Base-by-base conservation (phyloP, 2,113 vertebrate genomes). In the Empidonax alnorum region DNA sequence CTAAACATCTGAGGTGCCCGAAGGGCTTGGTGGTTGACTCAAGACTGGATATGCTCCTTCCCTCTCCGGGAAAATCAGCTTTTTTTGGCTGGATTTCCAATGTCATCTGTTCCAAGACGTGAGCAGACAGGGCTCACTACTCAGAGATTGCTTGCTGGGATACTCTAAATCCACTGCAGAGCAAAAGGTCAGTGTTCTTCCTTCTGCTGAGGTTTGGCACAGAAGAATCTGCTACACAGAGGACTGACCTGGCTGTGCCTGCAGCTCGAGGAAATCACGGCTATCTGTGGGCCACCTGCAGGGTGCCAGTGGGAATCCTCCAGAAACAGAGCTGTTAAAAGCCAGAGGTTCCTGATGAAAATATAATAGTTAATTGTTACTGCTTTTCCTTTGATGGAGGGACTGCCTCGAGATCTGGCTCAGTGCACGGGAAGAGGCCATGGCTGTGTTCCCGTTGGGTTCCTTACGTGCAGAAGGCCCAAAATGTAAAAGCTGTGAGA, bases 251-350 rank as follows among this genome's bases (percentile, higher is more conserved):
- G 47, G 24, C 41, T 89, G 47, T 53, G 46, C 22, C 31, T 35
- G 59, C 49, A 68, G 58, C 81, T 59, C 0, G 0, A 42, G 81
- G 47, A 76, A 63, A 76, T 62, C 42, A 19, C 0, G 0, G 27
- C n/a, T 76, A 6, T 23, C 19, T 41, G 24, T 10, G 66, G 41
- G 37, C 22, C 72, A 30, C 66, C n/a, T 49, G 4, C 25, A 31
- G 39, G 41, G 62, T 44, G 22, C 37, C 24, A 44, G 42, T 37
- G 24, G 47, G 68, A 75, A 72, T 80, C 72, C 58, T 89, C 16
- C 16, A 58, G 80, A 33, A 79, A 12, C 24, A 44, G 46, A 68
- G 27, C 18, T 79, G 33, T 10, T 55, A 9, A 83, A 75, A 75
- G 18, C 18, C 56, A 83, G 25, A 37, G 31, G 18, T 21, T 83